These are phyloP conservation scores for Amblyjoppa fuscipennis DNA, from an alignment of 2,888 invertebrate species.

Conservation along the genomic window DNA sequence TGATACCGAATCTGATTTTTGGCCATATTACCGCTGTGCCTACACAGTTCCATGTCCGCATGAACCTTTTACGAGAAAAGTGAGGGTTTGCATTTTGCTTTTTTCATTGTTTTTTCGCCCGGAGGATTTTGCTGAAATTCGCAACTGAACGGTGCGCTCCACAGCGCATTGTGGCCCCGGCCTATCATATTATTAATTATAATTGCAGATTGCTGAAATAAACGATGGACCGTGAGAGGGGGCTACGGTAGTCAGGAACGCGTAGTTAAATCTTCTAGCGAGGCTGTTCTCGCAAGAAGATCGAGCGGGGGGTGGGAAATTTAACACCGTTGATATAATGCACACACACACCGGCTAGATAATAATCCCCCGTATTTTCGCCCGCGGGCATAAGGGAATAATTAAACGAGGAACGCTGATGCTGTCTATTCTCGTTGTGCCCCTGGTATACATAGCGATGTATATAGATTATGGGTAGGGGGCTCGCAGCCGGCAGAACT, in stretches of 20 bases:
- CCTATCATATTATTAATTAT: slow-evolving; percentile 50
- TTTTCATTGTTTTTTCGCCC: background rate
- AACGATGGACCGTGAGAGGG: background rate
- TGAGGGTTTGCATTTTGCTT: background rate
- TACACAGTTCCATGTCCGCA: too few species aligned
- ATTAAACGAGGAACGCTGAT: slow-evolving; percentile 51
- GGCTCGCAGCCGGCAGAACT: background rate
- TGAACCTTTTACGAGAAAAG: too few species aligned
- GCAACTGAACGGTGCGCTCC: too few species aligned
- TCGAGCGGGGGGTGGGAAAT: slow-evolving; percentile 19
- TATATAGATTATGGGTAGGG: slow-evolving; percentile 11
- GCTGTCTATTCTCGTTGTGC: slow-evolving; percentile 34
- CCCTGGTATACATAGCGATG: background rate
- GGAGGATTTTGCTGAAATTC: too few species aligned
- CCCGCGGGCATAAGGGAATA: slow-evolving; percentile 50
- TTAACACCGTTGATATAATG: slow-evolving; percentile 48
- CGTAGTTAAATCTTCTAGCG: slow-evolving; percentile 53
- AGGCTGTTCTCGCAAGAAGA: slow-evolving; percentile 16
- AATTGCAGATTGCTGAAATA: slow-evolving; percentile 42
- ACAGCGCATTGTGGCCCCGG: background rate
- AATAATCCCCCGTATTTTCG: slow-evolving; percentile 53
- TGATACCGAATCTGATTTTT: background rate
- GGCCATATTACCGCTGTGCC: too few species aligned
- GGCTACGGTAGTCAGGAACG: slow-evolving; percentile 9
- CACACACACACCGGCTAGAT: slow-evolving; percentile 32